phyloP scores from a whole-genome alignment of 2,888 invertebrate species.

The Caenorhabditis virilis region DNA sequence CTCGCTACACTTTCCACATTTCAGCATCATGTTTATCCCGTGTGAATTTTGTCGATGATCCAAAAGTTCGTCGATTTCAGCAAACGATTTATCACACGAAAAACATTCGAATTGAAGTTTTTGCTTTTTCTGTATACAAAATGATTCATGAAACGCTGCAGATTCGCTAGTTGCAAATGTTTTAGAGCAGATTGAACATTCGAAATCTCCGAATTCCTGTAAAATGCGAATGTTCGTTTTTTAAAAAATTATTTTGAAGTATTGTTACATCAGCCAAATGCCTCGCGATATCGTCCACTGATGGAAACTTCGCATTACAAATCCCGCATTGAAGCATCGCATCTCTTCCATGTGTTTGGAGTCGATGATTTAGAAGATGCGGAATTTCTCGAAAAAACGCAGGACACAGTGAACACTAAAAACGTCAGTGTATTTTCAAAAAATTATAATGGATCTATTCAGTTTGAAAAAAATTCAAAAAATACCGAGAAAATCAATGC shows the following conservation, averaged over 20 bases:
- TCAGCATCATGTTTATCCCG: neutral
- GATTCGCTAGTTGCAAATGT: neutral
- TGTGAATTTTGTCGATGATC: neutral
- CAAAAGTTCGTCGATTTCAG: neutral
- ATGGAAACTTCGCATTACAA: neutral
- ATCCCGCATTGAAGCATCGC: constrained; percentile 1
- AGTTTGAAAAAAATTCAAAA: too few relatives aligned
- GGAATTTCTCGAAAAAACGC: neutral
- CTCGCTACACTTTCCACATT: neutral
- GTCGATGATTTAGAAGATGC: constrained; percentile 1
- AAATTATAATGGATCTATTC: too few relatives aligned
- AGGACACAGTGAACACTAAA: neutral
- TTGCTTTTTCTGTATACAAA: neutral
- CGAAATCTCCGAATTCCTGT: neutral
- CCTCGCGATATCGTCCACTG: neutral
- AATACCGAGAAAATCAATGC: too few relatives aligned
- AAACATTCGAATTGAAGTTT: neutral
- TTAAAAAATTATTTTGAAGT: too few relatives aligned
- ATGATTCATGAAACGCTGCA: neutral
- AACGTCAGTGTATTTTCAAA: too few relatives aligned
- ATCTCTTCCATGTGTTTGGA: neutral
- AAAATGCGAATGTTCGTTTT: neutral
- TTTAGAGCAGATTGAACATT: neutral
- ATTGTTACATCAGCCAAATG: neutral
- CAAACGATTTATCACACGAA: neutral